phyloP scores from a whole-genome alignment of 2,113 vertebrate genomes.

The Mustela lutreola region DNA sequence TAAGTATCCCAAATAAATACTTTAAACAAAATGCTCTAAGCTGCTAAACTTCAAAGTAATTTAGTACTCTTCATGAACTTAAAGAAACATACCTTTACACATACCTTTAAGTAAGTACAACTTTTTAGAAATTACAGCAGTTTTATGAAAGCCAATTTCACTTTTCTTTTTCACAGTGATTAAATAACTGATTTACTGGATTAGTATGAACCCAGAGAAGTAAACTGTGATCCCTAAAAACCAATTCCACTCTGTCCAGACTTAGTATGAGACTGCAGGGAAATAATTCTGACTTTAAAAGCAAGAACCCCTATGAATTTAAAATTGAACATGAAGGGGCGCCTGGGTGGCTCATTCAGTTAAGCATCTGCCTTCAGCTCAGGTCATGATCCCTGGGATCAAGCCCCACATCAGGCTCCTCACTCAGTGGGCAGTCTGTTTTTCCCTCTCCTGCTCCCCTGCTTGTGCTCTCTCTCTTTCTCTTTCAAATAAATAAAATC shows the following conservation, averaged over 20 bases:
- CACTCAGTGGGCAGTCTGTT: too few relatives aligned
- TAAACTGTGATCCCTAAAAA: neutral
- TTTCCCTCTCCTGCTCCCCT: too few relatives aligned
- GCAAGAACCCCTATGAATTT: slow-evolving; percentile 14
- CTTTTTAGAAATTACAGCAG: slow-evolving; percentile 28
- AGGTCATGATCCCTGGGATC: too few relatives aligned
- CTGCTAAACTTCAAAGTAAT: slow-evolving; percentile 43
- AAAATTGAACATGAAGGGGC: neutral
- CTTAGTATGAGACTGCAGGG: neutral
- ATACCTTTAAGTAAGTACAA: neutral
- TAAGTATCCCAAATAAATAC: slow-evolving; percentile 14
- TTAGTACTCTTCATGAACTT: slow-evolving; percentile 15
- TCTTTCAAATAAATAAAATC: too few relatives aligned
- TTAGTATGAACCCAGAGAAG: neutral
- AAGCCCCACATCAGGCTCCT: too few relatives aligned
- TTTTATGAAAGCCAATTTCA: slow-evolving; percentile 27
- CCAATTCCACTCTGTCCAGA: slow-evolving; percentile 1
- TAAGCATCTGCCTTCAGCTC: too few relatives aligned
- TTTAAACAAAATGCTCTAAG: slow-evolving; percentile 41
- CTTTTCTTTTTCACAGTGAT: neutral
- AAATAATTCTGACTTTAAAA: slow-evolving; percentile 24
- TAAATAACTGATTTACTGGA: neutral
- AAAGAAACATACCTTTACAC: neutral
- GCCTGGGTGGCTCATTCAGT: too few relatives aligned
- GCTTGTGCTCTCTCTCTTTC: too few relatives aligned